Conservation (phyloP, 2,797 vertebrate genomes). For the Chloroceryle inda region DNA sequence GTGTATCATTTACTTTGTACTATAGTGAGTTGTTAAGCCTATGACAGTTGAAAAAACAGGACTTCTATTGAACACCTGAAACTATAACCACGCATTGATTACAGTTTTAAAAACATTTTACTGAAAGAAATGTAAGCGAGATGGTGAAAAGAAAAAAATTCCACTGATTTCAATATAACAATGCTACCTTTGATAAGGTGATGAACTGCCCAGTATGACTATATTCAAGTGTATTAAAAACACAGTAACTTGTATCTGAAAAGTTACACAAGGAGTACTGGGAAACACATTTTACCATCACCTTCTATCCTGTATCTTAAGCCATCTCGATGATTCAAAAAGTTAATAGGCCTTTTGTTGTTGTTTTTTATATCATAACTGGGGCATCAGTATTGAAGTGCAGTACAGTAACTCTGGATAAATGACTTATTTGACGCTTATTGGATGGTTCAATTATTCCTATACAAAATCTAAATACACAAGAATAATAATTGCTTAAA, state of each 20-base stretch:
- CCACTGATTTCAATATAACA: not conserved
- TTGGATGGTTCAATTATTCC: conserved; percentile 29
- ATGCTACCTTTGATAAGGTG: not conserved
- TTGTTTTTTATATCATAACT: not conserved
- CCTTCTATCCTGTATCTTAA: conserved; percentile 30
- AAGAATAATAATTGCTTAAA: conserved; percentile 12
- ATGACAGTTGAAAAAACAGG: conserved; percentile 52
- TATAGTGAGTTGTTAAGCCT: conserved; percentile 52
- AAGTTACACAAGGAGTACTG: conserved; percentile 46
- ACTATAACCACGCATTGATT: conserved; percentile 12
- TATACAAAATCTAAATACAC: not conserved
- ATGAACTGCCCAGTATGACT: not conserved
- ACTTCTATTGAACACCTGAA: conserved; percentile 58
- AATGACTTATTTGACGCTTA: not conserved
- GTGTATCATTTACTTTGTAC: conserved; percentile 46
- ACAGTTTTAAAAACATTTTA: conserved; percentile 47
- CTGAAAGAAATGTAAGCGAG: conserved; percentile 39
- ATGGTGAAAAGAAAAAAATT: not conserved
- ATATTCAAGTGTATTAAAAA: conserved; percentile 17
- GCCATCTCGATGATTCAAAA: not conserved
- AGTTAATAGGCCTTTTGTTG: not conserved
- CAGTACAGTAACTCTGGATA: not conserved
- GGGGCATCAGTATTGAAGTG: not conserved
- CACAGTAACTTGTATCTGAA: conserved; percentile 50
- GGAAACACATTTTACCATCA: not conserved